A percentile compares a stretch with the other conserved stretches of the same genome.
Evolutionary conservation across 2,113 vertebrate species (phyloP).

Genomic region (Speoplatyrhinus poulsoni): DNA sequence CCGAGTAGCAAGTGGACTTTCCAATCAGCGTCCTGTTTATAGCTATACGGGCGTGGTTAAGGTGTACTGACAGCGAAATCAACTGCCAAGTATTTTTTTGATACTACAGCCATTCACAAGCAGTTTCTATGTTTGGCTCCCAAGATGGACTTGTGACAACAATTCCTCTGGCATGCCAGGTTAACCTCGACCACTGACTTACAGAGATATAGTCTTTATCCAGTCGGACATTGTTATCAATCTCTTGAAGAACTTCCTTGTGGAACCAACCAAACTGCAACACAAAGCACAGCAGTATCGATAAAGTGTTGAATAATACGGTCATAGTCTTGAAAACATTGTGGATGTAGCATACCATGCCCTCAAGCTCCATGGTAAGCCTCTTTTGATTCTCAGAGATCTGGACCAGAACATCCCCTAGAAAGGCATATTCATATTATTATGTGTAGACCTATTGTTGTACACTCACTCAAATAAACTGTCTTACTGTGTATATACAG

Average conservation of each 20-base stretch:
- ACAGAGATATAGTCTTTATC: slow-evolving; percentile 90
- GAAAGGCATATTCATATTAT: slow-evolving; percentile 12
- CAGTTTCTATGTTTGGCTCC: no score
- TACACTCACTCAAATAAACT: background rate
- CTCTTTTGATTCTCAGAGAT: slow-evolving; percentile 85
- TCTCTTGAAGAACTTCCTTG: slow-evolving; percentile 84
- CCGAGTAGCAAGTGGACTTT: no score
- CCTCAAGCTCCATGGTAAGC: slow-evolving; percentile 84
- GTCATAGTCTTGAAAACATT: background rate
- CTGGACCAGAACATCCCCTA: slow-evolving; percentile 90
- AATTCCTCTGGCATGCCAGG: no score
- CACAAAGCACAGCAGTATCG: background rate
- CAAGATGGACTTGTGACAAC: no score
- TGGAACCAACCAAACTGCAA: slow-evolving; percentile 87
- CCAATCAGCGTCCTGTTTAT: no score
- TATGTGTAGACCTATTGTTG: background rate
- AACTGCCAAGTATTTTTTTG: no score
- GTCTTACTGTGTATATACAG: no score
- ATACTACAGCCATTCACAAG: no score
- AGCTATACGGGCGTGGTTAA: no score
- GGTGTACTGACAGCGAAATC: no score
- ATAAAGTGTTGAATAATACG: background rate
- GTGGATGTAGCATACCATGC: slow-evolving; percentile 78
- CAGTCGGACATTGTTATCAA: slow-evolving; percentile 87
- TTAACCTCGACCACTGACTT: slow-evolving; percentile 58